Evolutionary conservation across 2,797 vertebrate genomes (phyloP), one percentile per base, ranked within the genome.

Genomic region (Channallabes apus): DNA sequence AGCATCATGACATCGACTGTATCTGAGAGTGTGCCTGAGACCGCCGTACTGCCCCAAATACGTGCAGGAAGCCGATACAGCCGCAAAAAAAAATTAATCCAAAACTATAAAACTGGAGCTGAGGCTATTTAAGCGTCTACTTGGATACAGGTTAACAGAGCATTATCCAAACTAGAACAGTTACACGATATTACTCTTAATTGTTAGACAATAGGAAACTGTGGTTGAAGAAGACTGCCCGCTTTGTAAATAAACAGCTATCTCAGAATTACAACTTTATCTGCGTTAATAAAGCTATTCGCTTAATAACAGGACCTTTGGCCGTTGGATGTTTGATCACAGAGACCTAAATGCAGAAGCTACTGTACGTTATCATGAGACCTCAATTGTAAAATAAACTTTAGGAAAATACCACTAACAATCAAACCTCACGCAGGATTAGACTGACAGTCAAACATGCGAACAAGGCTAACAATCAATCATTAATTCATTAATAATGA

Each of bases 1-100:
- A 79, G 85, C 85, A 83, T 58, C 67, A 79, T 83, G 81, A 80
- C 85, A 83, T 76, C 73, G 72, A 11, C 65, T 86, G 85, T 69
- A 72, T 80, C 82, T 20, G 68, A 80, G 65, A 12, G 73, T 24
- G 67, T 41, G n/a, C 17, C 79, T 32, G 65, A 59, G 64, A 15
- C 20, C 38, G 22, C 8, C 27, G 22, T 54, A 64, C 12, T 64
- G 82, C 38, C 59, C 38, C 29, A 65, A 83, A 83, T 54, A n/a
- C 24, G 59, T 24, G 67, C 65, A 18, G 54, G 29, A 56, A 80
- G 59, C 24, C 41, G 20, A 5, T 65, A 77, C 12, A 20, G 4
- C 27, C 46, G 3, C 2, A 18, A 65, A 76, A 83, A 32, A 51
- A 56, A 22, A 11, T 38, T 11, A 79, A 9, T 3, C 17, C 7